These are phyloP conservation scores for Adineta ricciae DNA, from an alignment of 2,888 invertebrate species.

Conservation along the genomic window DNA sequence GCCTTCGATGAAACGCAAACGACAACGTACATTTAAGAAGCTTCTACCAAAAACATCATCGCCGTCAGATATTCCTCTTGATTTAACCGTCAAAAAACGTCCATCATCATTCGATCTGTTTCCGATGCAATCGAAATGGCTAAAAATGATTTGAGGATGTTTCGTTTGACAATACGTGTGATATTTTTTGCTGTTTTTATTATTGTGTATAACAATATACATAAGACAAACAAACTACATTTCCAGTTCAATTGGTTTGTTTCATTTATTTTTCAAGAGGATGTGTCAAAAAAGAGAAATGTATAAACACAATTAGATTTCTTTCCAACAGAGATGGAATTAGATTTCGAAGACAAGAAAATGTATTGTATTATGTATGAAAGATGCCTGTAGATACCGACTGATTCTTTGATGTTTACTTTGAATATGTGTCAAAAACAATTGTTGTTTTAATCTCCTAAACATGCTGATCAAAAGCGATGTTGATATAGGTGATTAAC, in stretches of 20 bases:
- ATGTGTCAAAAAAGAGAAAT: neutral
- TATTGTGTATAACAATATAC: neutral
- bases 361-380: neutral
- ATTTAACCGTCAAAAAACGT: constrained; percentile 6
- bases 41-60: neutral
- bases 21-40: neutral
- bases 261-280: neutral
- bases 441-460: neutral
- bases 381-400: neutral
- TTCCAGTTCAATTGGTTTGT: neutral
- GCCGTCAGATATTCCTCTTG: neutral
- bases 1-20: neutral
- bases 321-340: neutral
- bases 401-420: neutral
- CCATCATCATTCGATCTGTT: neutral
- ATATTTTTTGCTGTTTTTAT: constrained; percentile 11
- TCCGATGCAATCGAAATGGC: neutral
- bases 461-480: too few relatives aligned
- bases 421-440: neutral
- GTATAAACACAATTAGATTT: neutral
- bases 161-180: constrained; percentile 5
- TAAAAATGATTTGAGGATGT: neutral
- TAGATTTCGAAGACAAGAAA: neutral
- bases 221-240: neutral
- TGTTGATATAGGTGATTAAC: too few relatives aligned